Conservation (phyloP, 30 jellyfish, hydroid and myxozoan species). For the Nemopilema nomurai region DNA sequence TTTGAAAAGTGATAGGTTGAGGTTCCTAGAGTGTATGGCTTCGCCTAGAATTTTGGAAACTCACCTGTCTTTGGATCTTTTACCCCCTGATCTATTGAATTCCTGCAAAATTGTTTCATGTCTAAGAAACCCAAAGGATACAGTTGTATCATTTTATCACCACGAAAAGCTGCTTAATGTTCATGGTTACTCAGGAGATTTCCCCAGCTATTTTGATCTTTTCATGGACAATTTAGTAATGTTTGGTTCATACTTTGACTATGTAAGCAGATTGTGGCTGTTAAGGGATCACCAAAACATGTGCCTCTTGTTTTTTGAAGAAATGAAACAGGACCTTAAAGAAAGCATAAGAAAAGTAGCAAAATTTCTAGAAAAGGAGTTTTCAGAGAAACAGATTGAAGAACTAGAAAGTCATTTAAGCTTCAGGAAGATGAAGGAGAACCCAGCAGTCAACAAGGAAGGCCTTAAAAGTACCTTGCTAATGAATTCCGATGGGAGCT, state of each 20-base stretch:
- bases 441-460: not conserved
- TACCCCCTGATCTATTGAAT: slow-evolving; percentile 1
- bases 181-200: slow-evolving; percentile 20
- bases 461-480: not conserved
- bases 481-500: not conserved
- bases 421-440: slow-evolving; percentile 24
- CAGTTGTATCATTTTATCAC: slow-evolving; percentile 26
- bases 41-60: slow-evolving; percentile 5
- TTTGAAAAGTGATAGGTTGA: not conserved
- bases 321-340: slow-evolving; percentile 11
- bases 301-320: slow-evolving; percentile 21
- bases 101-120: slow-evolving; percentile 20
- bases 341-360: slow-evolving; percentile 15
- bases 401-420: slow-evolving; percentile 1
- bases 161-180: slow-evolving; percentile 17
- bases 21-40: not conserved
- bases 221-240: slow-evolving; percentile 4
- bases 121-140: slow-evolving; percentile 38
- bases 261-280: not conserved
- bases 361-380: slow-evolving; percentile 15
- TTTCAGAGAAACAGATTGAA: not conserved
- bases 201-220: slow-evolving; percentile 12
- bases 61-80: slow-evolving; percentile 8
- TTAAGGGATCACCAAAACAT: slow-evolving; percentile 6
- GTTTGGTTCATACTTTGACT: slow-evolving; percentile 11